Base-by-base conservation (phyloP, 2,888 invertebrate genomes). In the Agrochola macilenta region DNA sequence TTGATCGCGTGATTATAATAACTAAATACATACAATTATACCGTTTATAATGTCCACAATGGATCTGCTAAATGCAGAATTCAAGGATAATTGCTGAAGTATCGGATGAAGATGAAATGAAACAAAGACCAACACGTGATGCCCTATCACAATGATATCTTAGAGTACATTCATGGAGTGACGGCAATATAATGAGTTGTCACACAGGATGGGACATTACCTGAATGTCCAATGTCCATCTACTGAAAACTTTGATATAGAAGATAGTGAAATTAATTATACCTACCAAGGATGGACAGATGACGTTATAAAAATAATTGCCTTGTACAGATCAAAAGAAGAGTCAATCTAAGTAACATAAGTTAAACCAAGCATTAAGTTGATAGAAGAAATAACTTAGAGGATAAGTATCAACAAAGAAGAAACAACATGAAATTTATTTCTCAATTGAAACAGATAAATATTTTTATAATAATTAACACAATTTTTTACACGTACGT, bases 1-100 rank as follows among this genome's bases (percentile, higher is more conserved):
- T 63, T 68, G 72, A 73, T 85, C 35, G 82, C 77, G 68, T 81
- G 85, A 52, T 68, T 43, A 61, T 26, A 52, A 57, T 63, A 60
- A 69, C 54, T 71, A 35, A 77, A 71, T 39, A 63, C 39, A 52
- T 65, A 57, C n/a, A 82, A 85, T 85, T 74, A 74, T 64, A 54
- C 35, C 26, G 69, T 58, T 74, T 81, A 60, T 69, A 20, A 58
- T 23, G 30, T 39, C 12, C 58, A 66, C 71, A 85, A 63, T 68
- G 39, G 39, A 43, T 14, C 20, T 30, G 9, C n/a, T 35, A 72
- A 63, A 73, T 86, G 74, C 60, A 82, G 49, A 74, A 43, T 30
- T 61, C 74, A 75, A 78, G 82, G 72, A 75, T 78, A 74, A 74
- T 78, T 74, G 57, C 26, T 74, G 64, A 65, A 57, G 26, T 35